Evolutionary conservation across 2,888 invertebrate species (phyloP), one percentile per base, ranked within the genome.

Genomic region (Tetragonula carbonaria): DNA sequence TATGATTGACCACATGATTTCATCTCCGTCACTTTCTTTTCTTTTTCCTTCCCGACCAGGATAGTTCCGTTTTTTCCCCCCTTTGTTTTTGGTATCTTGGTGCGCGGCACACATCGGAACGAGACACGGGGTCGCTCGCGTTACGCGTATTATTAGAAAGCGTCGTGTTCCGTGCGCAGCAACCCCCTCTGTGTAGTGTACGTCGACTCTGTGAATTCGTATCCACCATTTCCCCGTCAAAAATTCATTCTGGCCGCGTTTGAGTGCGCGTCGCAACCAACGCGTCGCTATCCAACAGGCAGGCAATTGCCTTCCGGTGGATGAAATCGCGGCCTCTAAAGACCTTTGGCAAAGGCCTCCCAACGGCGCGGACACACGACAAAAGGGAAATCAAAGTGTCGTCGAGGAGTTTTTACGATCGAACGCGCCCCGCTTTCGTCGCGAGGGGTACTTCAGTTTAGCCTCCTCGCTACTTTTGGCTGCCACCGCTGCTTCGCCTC

Each of bases 351-450:
- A 78, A 68, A 74, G 82, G 85, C 85, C 82, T 82, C 2, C 78
- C 68, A 82, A 80, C 82, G 66, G 85, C 74, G 80, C 76, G 76
- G 81, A 87, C 78, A 82, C 85, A 82, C 85, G 83, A 86, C 84
- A 83, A 84, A 88, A 84, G 86, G 77, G 79, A 85, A 91, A 92
- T 91, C 91, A 91, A 92, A 90, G 91, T 88, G 86, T 85, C 87
- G 76, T 89, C 86, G 86, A 84, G 78, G 77, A 86, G 88, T 88
- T 90, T 91, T 90, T 88, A 87, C 90, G 89, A 91, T 90, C 87
- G 86, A 90, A 87, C 86, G 87, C 87, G 87, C 86, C 82, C 84
- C 72, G 80, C 78, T 86, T 88, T 90, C 77, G 78, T 66, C 71
- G 84, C 50, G 62, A 78, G 62, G 81, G 77, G 78, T 75, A 55